Base-by-base conservation (phyloP, 2,113 vertebrate genomes). In the Carassius gibelio region DNA sequence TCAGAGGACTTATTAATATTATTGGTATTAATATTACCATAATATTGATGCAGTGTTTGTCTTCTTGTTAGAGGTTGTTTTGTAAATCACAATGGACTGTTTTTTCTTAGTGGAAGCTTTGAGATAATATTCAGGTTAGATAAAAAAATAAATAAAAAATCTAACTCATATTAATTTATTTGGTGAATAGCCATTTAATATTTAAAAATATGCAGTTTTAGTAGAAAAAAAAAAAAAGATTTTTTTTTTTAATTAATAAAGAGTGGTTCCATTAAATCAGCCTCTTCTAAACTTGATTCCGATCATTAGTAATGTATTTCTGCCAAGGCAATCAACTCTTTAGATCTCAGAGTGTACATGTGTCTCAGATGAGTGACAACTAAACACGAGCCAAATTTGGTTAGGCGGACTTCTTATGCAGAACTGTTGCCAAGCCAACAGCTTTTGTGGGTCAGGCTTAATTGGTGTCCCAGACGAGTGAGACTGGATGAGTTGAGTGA, bases 391-490 rank as follows among this genome's bases (percentile, higher is more conserved):
- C 45, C 48, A 52, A 3, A 34, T 72, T 42, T 72, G 36, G 36
- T 72, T 42, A 72, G 36, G 4, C 17, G 8, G 36, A 19, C 34
- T 30, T 55, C 74, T 76, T 10, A 55, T 30, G 48, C 42, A 48
- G n/a, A 3, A 86, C 74, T 87, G 88, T 87, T 85, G 86, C 92
- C 74, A 76, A 52, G 90, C 90, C 92, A 91, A 93, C 91, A 83
- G 83, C 61, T 75, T 92, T 93, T 93, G 84, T 93, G 81, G 92
- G 93, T 93, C 93, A 92, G 84, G 48, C 83, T 89, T 90, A 91
- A 91, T 92, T 92, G 91, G 92, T 85, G 88, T 89, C 89, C 89
- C 89, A 83, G 87, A 62, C 64, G 3, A 86, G 86, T 21, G 38
- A 50, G 55, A 64, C 69, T 59, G 52, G 15, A 14, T 81, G 76